These are phyloP conservation scores for Drosophila meridionalis DNA, from an alignment of 2,888 invertebrate species.

Conservation along the genomic window DNA sequence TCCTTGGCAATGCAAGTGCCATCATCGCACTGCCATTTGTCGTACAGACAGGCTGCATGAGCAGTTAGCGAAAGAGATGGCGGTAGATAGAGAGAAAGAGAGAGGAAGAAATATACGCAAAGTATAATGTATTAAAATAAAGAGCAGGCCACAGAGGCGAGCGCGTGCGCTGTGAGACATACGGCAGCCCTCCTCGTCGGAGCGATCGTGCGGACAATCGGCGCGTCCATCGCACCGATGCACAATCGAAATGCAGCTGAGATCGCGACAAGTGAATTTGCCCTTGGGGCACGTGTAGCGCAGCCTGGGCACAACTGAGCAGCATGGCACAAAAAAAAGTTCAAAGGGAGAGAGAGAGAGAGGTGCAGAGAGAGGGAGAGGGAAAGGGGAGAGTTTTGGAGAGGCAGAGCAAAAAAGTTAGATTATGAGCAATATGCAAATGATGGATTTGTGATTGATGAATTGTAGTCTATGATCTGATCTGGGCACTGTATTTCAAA, in stretches of 20 bases:
- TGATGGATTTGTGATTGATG: constrained; percentile 23
- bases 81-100: constrained; percentile 6
- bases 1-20: constrained; percentile 88
- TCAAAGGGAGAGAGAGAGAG: constrained; percentile 13
- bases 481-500: constrained; percentile 7
- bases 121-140: neutral
- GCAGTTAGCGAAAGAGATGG: neutral
- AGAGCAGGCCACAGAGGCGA: constrained; percentile 4
- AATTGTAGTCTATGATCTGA: constrained; percentile 7
- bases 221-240: constrained; percentile 90
- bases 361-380: constrained; percentile 2
- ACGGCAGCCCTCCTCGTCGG: constrained; percentile 88
- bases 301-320: constrained; percentile 80
- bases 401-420: constrained; percentile 1
- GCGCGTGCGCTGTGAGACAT: constrained; percentile 82
- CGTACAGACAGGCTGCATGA: constrained; percentile 88
- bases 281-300: constrained; percentile 85
- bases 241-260: constrained; percentile 89
- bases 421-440: constrained; percentile 17
- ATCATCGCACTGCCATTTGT: constrained; percentile 91
- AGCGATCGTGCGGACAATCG: constrained; percentile 89
- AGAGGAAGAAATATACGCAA: constrained; percentile 6
- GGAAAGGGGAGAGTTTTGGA: neutral
- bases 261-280: constrained; percentile 90
- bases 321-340: constrained; percentile 10